phyloP scores from a whole-genome alignment of 35 echinoderm and acorn worm genomes.

The Ophioderma brevispina region DNA sequence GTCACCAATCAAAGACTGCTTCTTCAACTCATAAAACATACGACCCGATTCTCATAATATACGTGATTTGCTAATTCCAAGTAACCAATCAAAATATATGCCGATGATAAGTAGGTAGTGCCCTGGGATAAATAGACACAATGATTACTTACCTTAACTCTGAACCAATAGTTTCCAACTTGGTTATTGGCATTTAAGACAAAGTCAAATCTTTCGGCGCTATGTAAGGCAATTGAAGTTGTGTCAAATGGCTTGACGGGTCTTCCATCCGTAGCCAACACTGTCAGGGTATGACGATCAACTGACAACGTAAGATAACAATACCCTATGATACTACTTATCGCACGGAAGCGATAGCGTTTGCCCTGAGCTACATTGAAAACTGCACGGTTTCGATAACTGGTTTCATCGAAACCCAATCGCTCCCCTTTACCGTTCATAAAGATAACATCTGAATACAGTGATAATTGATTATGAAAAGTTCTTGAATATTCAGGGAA shows the following conservation, averaged over 20 bases:
- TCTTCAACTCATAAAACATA: no score
- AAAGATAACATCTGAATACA: conserved; percentile 77
- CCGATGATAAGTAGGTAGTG: no score
- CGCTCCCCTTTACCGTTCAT: conserved; percentile 88
- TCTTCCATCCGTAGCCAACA: conserved; percentile 83
- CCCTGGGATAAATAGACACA: no score
- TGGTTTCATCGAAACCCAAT: background rate
- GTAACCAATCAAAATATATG: no score
- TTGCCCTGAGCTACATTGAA: conserved; percentile 42
- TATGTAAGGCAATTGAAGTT: conserved; percentile 67
- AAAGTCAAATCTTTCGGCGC: conserved; percentile 74
- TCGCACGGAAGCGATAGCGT: conserved; percentile 76
- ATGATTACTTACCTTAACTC: conserved; percentile 38
- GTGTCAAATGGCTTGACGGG: conserved; percentile 51
- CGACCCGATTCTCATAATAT: no score
- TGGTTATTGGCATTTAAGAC: no score
- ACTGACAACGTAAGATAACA: conserved; percentile 73
- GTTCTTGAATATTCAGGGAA: conserved; percentile 63
- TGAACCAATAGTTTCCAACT: conserved; percentile 67
- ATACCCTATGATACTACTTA: conserved; percentile 76
- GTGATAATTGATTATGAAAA: conserved; percentile 67
- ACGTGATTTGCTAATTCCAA: no score
- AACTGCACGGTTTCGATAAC: conserved; percentile 17
- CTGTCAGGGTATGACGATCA: conserved; percentile 68
- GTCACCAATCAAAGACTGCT: no score